phyloP scores from a whole-genome alignment of 1,140 invertebrate species.

The Tetramorium alpestre region DNA sequence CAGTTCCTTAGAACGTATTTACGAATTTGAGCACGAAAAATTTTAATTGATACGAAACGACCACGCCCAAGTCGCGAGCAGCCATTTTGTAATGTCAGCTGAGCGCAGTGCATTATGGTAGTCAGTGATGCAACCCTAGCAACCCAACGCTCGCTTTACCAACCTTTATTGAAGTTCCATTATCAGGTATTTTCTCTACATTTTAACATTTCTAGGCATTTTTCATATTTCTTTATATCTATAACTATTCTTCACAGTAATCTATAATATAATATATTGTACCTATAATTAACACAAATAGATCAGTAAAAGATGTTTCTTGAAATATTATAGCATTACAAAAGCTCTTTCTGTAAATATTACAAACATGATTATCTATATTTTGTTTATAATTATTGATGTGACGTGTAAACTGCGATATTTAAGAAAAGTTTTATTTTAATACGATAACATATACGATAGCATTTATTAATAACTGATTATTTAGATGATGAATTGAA shows the following conservation, averaged over 20 bases:
- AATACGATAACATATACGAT: not conserved
- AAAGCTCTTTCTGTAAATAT: not conserved
- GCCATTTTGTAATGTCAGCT: slow-evolving; percentile 82
- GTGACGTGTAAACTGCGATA: not conserved
- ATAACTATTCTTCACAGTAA: not conserved
- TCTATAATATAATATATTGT: not conserved
- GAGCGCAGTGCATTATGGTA: slow-evolving; percentile 79
- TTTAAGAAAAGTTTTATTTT: slow-evolving; percentile 9
- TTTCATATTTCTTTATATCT: not conserved
- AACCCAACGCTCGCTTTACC: slow-evolving; percentile 64
- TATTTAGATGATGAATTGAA: not conserved
- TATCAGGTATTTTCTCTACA: slow-evolving; percentile 66
- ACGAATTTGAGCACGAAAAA: slow-evolving; percentile 32
- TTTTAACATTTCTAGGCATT: slow-evolving; percentile 18
- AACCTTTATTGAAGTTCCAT: slow-evolving; percentile 51
- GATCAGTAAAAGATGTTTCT: not conserved
- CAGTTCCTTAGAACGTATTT: slow-evolving; percentile 61
- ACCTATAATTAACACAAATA: not conserved
- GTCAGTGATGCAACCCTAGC: slow-evolving; percentile 75
- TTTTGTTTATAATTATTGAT: not conserved
- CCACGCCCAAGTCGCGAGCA: slow-evolving; percentile 83
- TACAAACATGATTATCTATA: not conserved
- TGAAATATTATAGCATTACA: not conserved
- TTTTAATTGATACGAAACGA: slow-evolving; percentile 65
- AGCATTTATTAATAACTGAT: not conserved